phyloP scores from a whole-genome alignment of 1,140 invertebrate species.

The Drosophila triauraria region DNA sequence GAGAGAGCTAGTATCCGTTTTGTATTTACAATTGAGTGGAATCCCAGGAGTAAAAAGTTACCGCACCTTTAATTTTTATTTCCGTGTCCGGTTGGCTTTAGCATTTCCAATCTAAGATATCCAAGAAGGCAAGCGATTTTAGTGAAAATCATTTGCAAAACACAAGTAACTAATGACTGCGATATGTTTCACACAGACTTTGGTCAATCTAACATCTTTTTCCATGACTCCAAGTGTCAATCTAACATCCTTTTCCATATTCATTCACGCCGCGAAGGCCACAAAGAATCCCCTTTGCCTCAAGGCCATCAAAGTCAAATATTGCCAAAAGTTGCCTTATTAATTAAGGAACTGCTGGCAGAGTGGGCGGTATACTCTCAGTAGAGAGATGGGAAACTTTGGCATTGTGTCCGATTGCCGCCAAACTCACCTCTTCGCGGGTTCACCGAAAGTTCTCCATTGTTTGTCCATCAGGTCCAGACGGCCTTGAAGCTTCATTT shows the following conservation, averaged over 20 bases:
- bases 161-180: not conserved
- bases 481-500: conserved; percentile 13
- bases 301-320: conserved; percentile 1
- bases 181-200: too few species aligned
- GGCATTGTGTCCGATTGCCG: conserved; percentile 9
- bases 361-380: not conserved
- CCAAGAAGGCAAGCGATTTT: not conserved
- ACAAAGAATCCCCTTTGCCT: too few species aligned
- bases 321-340: conserved; percentile 3
- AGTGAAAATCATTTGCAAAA: too few species aligned
- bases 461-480: conserved; percentile 9
- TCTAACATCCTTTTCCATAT: not conserved
- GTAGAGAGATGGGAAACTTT: not conserved
- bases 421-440: conserved; percentile 6
- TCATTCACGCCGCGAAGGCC: conserved; percentile 5
- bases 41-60: too few species aligned
- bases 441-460: conserved; percentile 18
- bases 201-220: not conserved
- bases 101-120: not conserved
- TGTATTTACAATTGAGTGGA: too few species aligned
- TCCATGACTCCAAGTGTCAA: too few species aligned
- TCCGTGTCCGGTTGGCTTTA: too few species aligned
- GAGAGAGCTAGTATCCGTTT: too few species aligned
- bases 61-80: too few species aligned
- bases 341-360: not conserved